phyloP scores from a whole-genome alignment of 2,888 invertebrate species.

The Lycocerus yunnanus region DNA sequence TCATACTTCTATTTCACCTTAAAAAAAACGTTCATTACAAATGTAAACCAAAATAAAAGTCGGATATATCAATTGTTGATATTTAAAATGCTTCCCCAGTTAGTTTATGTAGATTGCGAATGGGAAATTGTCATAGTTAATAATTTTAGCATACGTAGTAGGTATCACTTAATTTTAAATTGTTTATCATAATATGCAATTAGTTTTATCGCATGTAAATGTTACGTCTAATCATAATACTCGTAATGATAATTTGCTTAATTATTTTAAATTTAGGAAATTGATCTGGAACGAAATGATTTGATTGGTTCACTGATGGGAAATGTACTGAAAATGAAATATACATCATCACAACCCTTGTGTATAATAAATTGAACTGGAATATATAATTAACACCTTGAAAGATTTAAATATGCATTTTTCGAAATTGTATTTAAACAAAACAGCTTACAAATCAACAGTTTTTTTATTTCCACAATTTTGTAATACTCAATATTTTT shows the following conservation, averaged over 20 bases:
- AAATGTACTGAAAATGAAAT: too few species aligned
- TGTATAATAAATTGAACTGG: not conserved
- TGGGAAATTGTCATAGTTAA: not conserved
- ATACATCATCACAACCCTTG: too few species aligned
- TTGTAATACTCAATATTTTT: not conserved
- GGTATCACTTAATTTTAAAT: not conserved
- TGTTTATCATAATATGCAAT: not conserved
- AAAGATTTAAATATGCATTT: not conserved
- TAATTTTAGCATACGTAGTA: not conserved
- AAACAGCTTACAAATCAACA: not conserved
- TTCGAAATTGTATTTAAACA: not conserved
- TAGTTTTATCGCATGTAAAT: not conserved
- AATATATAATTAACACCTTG: not conserved
- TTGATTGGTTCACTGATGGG: too few species aligned
- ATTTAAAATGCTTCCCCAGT: not conserved
- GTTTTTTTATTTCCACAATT: not conserved
- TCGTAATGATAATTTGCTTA: not conserved
- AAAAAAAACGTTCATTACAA: not conserved
- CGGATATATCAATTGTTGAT: not conserved
- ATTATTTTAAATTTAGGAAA: too few species aligned
- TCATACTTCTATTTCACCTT: conserved; percentile 53
- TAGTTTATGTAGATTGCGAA: not conserved
- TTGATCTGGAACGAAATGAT: too few species aligned
- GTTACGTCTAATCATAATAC: not conserved
- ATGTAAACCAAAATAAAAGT: not conserved